These are phyloP conservation scores for Poeciliopsis gracilis DNA, from an alignment of 2,797 vertebrate genomes.

Conservation along the genomic window DNA sequence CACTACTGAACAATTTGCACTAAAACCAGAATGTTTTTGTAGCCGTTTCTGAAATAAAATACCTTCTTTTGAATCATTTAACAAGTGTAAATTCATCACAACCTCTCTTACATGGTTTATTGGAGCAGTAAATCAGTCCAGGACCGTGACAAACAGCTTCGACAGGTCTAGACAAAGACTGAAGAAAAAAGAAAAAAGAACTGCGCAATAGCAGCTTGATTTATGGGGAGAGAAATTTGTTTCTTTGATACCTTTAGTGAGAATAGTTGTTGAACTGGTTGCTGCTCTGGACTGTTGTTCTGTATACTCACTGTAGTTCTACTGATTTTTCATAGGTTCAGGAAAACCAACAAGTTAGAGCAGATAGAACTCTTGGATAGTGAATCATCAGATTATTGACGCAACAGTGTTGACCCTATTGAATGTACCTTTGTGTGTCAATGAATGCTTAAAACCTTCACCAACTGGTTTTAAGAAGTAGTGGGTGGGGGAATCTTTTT, in stretches of 20 bases:
- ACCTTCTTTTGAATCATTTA: neutral
- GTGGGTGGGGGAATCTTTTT: neutral
- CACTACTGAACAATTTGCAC: conserved; percentile 60
- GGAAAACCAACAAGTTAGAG: neutral
- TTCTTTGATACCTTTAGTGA: neutral
- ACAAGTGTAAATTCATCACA: neutral
- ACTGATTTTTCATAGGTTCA: too few species aligned
- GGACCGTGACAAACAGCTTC: neutral
- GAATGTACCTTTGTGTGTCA: neutral
- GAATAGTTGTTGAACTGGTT: neutral
- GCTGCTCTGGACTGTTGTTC: neutral
- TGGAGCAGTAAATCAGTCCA: neutral
- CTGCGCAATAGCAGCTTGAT: neutral
- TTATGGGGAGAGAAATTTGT: neutral
- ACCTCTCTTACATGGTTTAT: neutral
- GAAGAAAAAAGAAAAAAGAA: too few species aligned
- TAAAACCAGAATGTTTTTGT: neutral
- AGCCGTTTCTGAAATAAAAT: neutral
- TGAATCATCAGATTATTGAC: conserved; percentile 1
- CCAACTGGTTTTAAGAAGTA: neutral
- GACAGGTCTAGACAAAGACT: conserved; percentile 3
- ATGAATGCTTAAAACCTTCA: neutral
- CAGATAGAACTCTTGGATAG: too few species aligned
- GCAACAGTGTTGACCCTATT: neutral
- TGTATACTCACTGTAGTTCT: neutral